Evolutionary conservation across 2,113 vertebrate species (phyloP), one percentile per base, ranked within the genome.

Genomic region (Lates calcarifer): DNA sequence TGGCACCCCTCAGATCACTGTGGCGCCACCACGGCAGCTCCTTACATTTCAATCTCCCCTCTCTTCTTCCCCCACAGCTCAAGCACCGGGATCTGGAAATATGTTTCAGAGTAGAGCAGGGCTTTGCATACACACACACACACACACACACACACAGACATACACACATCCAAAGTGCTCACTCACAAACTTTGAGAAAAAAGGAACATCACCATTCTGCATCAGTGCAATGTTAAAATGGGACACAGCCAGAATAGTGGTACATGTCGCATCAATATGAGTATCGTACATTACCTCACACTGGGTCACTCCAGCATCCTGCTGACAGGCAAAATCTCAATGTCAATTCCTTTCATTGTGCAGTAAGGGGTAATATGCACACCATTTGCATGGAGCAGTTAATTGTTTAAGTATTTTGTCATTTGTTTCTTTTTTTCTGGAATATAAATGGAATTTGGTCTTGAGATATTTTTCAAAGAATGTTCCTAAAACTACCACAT

Each of bases 1-100:
- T 90, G 84, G 91, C 91, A 90, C 86, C 91, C 78, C 82, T 94
- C 83, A 90, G 92, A 94, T 94, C 91, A 90, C 70, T 37, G 74
- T 76, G 88, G 90, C 60, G 86, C 85, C 84, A 72, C 82, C 18
- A 53, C 63, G n/a, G 76, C 90, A 86, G 56, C 90, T 81, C 74
- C 81, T 85, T 83, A 79, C 85, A 69, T 91, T 92, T 92, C 88
- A 86, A 90, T 84, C 83, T 79, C 81, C 61, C 65, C 65, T 87
- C 78, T 89, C 74, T 85, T 88, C 82, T 88, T 83, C 78, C 86
- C 66, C 61, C 81, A 72, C 82, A 79, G 28, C 76, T 71, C 51
- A 17, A 87, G 57, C 82, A 53, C 57, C 22, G 0, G 61, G 83
- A 79, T 90, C 77, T 83, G 53, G 87, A 87, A 91, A 90, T 69